These are phyloP conservation scores for Amblyteles armatorius DNA, from an alignment of 2,888 invertebrate genomes.

Conservation along the genomic window DNA sequence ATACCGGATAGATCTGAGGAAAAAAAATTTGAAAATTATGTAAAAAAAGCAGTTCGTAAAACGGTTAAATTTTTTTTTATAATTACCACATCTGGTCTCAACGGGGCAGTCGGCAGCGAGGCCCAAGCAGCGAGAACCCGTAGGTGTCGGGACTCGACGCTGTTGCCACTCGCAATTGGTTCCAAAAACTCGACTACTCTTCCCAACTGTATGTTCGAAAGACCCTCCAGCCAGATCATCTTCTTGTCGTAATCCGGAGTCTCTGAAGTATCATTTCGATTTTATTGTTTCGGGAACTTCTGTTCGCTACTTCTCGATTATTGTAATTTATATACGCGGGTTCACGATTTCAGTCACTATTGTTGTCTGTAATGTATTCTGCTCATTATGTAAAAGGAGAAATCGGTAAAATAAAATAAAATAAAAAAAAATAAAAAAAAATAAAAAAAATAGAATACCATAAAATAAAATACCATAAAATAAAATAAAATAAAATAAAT, in stretches of 20 bases:
- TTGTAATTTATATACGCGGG: not conserved
- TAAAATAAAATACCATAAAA: not conserved
- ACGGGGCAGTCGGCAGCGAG: slow-evolving; percentile 85
- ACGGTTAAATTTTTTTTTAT: slow-evolving; percentile 6
- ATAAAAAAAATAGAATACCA: not conserved
- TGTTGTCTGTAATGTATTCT: too few relatives aligned
- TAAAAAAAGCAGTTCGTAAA: too few relatives aligned
- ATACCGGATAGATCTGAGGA: slow-evolving; percentile 86
- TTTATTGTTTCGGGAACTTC: not conserved
- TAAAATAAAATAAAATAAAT: not conserved
- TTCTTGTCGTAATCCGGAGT: slow-evolving; percentile 89
- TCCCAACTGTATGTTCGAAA: slow-evolving; percentile 88
- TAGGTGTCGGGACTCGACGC: slow-evolving; percentile 86
- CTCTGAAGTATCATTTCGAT: slow-evolving; percentile 83
- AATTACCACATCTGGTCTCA: slow-evolving; percentile 85
- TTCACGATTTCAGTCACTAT: too few relatives aligned
- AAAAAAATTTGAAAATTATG: slow-evolving; percentile 12
- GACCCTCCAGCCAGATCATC: slow-evolving; percentile 90
- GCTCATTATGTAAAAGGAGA: too few relatives aligned
- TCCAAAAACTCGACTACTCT: slow-evolving; percentile 85
- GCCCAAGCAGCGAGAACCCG: slow-evolving; percentile 90
- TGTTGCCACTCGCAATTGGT: slow-evolving; percentile 84
- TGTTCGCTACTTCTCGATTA: not conserved
- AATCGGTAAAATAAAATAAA: not conserved
- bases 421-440: not conserved